Evolutionary conservation across 1,140 invertebrate species (phyloP), one percentile per base, ranked within the genome.

Genomic region (Diorhabda sublineata): DNA sequence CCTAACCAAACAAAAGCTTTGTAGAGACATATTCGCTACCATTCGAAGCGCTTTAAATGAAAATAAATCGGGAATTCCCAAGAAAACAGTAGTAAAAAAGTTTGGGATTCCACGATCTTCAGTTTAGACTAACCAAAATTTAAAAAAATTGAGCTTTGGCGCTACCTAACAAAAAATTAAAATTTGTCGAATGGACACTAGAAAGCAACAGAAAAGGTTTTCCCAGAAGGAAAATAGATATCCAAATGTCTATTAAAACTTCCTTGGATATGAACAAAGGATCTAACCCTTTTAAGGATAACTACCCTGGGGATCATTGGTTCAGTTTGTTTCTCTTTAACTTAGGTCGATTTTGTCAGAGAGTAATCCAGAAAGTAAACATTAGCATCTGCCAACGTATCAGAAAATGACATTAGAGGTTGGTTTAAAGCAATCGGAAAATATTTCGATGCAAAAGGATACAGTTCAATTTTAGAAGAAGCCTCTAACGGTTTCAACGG

Each of bases 401-500:
- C 71, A 8, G 71, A 77, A 68, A 63, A 70, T 42, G 69, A 76
- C 67, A 75, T 81, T 9, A 71, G 69, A 43, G 26, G 26, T 26
- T 63, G 42, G 61, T 3, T 63, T 42, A 11, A 63, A 58, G 61
- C 78, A 66, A 64, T 78, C 56, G 64, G 75, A 61, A 64, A 65
- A 6, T 80, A 74, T 73, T 73, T 81, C 41, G 69, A 59, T 58
- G 69, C 74, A 5, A 45, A 73, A 52, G 66, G 72, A 1, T 58
- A 42, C n/a, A 42, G 26, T 8, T 43, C 77, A 68, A 71, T 81
- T 67, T n/a, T 69, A 41, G 44, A 70, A 42, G 74, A 77, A 61
- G 69, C 74, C 9, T 68, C 64, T 11, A 59, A 75, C 11, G 75
- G 81, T n/a, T 77, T 78, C 57, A 82, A 83, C 69, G 72, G 76